These are phyloP conservation scores for Phenacoccus solenopsis DNA, from an alignment of 1,140 invertebrate genomes.

Conservation along the genomic window DNA sequence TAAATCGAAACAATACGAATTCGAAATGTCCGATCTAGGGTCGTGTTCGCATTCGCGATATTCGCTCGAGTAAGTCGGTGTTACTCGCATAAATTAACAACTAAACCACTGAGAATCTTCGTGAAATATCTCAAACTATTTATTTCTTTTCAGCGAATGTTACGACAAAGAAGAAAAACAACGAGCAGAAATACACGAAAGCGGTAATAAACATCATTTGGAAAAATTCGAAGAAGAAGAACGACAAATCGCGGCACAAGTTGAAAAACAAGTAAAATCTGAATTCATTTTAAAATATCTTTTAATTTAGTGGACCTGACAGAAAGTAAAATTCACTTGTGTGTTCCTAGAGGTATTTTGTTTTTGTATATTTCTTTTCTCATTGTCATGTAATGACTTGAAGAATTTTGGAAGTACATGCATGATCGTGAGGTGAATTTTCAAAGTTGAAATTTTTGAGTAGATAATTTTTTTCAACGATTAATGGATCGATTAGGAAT, in stretches of 20 bases:
- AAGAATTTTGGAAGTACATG: too few species aligned
- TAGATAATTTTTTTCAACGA: too few species aligned
- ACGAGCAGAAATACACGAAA: background rate
- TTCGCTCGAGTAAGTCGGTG: background rate
- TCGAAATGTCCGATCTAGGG: background rate
- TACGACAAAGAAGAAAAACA: background rate
- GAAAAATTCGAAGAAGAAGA: constrained; percentile 40
- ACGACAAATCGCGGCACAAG: constrained; percentile 36
- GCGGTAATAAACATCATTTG: constrained; percentile 26
- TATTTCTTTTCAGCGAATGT: background rate
- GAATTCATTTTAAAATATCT: background rate
- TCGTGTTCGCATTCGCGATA: background rate
- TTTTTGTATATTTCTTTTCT: too few species aligned
- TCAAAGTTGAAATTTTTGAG: too few species aligned
- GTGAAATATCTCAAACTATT: background rate
- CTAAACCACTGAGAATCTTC: too few species aligned
- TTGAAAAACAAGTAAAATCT: constrained; percentile 29
- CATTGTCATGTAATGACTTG: too few species aligned
- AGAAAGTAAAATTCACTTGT: background rate
- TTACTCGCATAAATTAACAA: background rate
- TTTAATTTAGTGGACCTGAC: background rate
- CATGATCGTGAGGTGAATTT: too few species aligned
- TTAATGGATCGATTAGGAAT: too few species aligned
- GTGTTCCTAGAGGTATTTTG: too few species aligned
- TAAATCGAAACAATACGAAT: background rate